These are phyloP conservation scores for Choloepus didactylus DNA, from an alignment of 2,797 vertebrate genomes.

Conservation along the genomic window DNA sequence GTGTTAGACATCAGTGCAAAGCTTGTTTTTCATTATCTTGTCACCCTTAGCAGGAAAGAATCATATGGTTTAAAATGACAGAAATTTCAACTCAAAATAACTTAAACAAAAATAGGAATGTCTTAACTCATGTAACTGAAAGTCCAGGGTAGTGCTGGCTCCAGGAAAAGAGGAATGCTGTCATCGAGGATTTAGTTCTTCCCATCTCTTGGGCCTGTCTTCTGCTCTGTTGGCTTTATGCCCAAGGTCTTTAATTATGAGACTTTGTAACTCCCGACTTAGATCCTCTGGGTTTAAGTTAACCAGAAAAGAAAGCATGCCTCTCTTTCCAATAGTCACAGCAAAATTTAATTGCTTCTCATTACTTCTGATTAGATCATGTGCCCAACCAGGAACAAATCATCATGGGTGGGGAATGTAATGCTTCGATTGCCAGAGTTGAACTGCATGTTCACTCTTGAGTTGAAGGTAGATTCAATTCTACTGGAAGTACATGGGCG, in stretches of 20 bases:
- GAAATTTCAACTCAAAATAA: conserved; percentile 53
- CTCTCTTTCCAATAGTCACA: neutral
- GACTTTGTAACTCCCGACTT: neutral
- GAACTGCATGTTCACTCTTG: neutral
- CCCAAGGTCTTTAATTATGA: neutral
- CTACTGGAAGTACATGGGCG: neutral
- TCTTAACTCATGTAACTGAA: neutral
- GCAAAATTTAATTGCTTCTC: conserved; percentile 27
- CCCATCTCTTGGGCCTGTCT: neutral
- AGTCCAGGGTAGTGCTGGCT: neutral
- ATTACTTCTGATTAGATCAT: neutral
- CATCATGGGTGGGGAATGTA: neutral
- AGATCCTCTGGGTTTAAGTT: conserved; percentile 16
- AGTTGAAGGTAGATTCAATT: neutral
- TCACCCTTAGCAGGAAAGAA: neutral
- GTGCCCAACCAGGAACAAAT: neutral
- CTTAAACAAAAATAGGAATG: conserved; percentile 12
- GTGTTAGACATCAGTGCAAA: neutral
- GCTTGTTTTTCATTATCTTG: neutral
- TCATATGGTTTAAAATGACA: conserved; percentile 34
- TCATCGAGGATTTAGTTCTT: neutral
- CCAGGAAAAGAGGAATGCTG: neutral
- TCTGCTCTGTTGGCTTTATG: neutral
- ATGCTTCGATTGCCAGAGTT: neutral
- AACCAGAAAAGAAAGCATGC: neutral